A percentile compares a stretch with the other conserved stretches of the same genome.
These are phyloP conservation scores for Fistularia commersonii DNA, from an alignment of 2,797 vertebrate genomes.

Conservation along the genomic window DNA sequence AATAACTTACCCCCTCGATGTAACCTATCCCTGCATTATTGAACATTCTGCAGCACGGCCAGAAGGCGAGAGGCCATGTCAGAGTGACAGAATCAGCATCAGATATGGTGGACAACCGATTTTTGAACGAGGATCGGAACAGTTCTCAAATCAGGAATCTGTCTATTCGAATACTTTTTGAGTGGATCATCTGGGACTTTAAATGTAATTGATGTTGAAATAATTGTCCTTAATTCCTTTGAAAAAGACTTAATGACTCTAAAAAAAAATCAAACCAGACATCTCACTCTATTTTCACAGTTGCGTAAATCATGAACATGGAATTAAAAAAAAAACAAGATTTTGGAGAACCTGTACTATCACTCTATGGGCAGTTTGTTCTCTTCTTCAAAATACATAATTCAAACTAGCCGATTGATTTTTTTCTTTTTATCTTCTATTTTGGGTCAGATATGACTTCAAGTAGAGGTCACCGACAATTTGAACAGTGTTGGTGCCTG, in stretches of 20 bases:
- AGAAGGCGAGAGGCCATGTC: constrained; percentile 38
- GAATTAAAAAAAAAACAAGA: no score
- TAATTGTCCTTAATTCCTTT: constrained; percentile 45
- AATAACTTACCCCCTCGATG: constrained; percentile 22
- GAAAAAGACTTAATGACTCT: constrained; percentile 38
- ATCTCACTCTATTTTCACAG: no score
- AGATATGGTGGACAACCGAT: constrained; percentile 41
- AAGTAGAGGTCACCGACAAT: constrained; percentile 12
- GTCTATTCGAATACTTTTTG: constrained; percentile 40
- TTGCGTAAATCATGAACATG: no score
- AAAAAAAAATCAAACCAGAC: constrained; percentile 14
- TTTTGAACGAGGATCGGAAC: constrained; percentile 42
- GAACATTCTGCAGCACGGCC: constrained; percentile 54
- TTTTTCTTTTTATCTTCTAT: constrained; percentile 2
- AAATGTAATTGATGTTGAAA: constrained; percentile 43
- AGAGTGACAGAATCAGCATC: constrained; percentile 43
- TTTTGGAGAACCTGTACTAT: no score
- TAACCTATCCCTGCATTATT: constrained; percentile 67
- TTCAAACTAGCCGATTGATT: not conserved
- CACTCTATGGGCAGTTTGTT: no score
- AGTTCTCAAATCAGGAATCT: constrained; percentile 24
- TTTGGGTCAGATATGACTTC: constrained; percentile 7
- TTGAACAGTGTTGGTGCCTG: constrained; percentile 19
- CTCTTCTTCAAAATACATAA: not conserved
- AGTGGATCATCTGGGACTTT: constrained; percentile 42